phyloP scores from a whole-genome alignment of 1,140 invertebrate genomes.

The Solenopsis fugax region DNA sequence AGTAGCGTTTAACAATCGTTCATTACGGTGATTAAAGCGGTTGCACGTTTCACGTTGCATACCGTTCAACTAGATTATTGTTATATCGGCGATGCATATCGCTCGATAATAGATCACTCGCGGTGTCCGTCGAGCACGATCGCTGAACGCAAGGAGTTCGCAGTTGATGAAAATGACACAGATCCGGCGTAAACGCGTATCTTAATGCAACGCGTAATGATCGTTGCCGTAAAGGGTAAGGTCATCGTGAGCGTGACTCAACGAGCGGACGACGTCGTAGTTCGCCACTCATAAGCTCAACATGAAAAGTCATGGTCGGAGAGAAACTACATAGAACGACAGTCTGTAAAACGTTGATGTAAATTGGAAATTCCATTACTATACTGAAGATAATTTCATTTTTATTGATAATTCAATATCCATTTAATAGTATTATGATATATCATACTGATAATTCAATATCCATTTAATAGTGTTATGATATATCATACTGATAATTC shows the following conservation, averaged over 20 bases:
- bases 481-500: not conserved
- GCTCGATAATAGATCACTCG: conserved; percentile 4
- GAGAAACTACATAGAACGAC: not conserved
- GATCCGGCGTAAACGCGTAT: not conserved
- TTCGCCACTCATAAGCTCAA: conserved; percentile 39
- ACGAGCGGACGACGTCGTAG: conserved; percentile 47
- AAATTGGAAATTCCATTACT: not conserved
- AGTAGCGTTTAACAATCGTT: not conserved
- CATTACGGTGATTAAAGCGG: not conserved
- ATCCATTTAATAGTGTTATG: not conserved
- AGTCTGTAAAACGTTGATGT: not conserved
- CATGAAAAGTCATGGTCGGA: conserved; percentile 19
- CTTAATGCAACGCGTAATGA: conserved; percentile 42
- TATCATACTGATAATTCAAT: not conserved
- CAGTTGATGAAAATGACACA: conserved; percentile 21
- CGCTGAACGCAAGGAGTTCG: conserved; percentile 9
- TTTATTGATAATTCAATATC: not conserved
- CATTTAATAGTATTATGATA: not conserved
- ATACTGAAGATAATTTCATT: not conserved
- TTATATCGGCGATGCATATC: not conserved
- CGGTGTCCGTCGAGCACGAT: conserved; percentile 1
- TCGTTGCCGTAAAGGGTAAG: conserved; percentile 71
- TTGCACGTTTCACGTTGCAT: not conserved
- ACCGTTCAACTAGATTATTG: conserved; percentile 15
- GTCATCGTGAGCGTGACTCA: conserved; percentile 63